Base-by-base conservation (phyloP, 2,797 vertebrate species). In the Gallinago stenura region DNA sequence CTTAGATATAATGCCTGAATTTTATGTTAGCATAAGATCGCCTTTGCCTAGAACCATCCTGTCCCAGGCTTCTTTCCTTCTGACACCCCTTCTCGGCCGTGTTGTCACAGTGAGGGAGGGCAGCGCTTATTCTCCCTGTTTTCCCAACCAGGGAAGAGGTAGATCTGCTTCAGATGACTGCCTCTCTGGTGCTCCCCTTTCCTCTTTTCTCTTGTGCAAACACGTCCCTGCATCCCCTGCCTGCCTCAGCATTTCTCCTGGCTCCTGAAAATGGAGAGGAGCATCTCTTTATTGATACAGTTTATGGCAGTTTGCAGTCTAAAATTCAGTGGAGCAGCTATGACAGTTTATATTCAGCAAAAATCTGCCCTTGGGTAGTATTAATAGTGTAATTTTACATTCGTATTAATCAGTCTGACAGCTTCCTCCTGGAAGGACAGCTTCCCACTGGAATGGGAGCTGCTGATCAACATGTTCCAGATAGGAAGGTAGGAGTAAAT, bases 341-440 rank as follows among this genome's bases (percentile, higher is more conserved):
- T 33, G 82, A 37, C 85, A 60, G 77, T 56, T 71, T 24, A 2
- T 53, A 12, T 73, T 81, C 93, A 81, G 87, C 89, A 93, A 31
- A 77, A 92, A 39, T 8, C 83, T 93, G 83, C 73, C 94, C 91
- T 95, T 64, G 62, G 62, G 48, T 33, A 4, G 25, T 17, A 35
- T 81, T 84, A 84, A 78, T 43, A 56, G 15, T 20, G 45, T 68
- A 8, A 87, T 84, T 92, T 94, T 54, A 11, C 54, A 26, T 76
- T 84, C 22, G 5, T 37, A 2, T 80, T 76, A 31, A 76, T 69
- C 93, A 84, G 78, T 18, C 64, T 94, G 93, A 80, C 83, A 73
- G 81, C 28, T 90, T 86, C 89, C 84, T 71, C 62, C 60, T 87
- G 86, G 71, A 71, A 71, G 85, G 84, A 66, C 83, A 72, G 58